Evolutionary conservation across 2,113 vertebrate genomes (phyloP).

Genomic region (Onychostoma macrolepis): DNA sequence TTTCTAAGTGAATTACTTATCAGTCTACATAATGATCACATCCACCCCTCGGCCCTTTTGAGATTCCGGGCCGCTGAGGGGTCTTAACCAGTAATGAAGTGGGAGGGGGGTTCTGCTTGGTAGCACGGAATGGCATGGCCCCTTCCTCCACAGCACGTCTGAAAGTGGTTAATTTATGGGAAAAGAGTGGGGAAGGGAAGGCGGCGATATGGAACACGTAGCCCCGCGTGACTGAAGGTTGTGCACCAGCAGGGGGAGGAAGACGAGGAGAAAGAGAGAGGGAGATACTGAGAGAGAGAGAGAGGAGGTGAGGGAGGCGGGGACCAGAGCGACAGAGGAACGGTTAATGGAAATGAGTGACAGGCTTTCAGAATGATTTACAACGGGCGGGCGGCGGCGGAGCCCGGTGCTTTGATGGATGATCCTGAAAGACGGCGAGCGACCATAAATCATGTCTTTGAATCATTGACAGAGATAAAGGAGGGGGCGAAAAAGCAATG

Average conservation of each 20-base stretch:
- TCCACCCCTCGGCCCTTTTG: conserved; percentile 34
- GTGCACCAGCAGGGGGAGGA: conserved; percentile 65
- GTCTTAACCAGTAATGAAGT: conserved; percentile 67
- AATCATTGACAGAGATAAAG: conserved; percentile 99
- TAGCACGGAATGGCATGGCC: conserved; percentile 56
- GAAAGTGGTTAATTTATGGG: conserved; percentile 79
- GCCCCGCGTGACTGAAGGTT: conserved; percentile 72
- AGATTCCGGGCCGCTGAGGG: conserved; percentile 32
- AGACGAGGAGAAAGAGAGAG: conserved; percentile 14
- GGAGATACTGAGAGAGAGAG: conserved; percentile 21
- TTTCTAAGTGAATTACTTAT: conserved; percentile 34
- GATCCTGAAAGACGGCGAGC: conserved; percentile 98
- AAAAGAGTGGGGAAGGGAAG: conserved; percentile 75
- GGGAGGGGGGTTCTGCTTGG: conserved; percentile 67
- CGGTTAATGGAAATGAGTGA: conserved; percentile 99
- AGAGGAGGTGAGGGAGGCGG: conserved; percentile 62
- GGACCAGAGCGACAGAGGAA: conserved; percentile 80
- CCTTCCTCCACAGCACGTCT: conserved; percentile 68
- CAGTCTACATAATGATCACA: conserved; percentile 27
- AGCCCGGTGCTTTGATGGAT: conserved; percentile 96
- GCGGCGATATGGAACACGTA: conserved; percentile 78
- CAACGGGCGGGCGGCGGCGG: conserved; percentile 95
- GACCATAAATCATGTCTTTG: conserved; percentile 99
- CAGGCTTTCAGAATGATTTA: conserved; percentile 99
- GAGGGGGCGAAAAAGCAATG: conserved; percentile 96